A percentile compares a stretch with the other conserved stretches of the same genome.
Conservation (phyloP, 2,113 vertebrate genomes). For the Willisornis vidua region DNA sequence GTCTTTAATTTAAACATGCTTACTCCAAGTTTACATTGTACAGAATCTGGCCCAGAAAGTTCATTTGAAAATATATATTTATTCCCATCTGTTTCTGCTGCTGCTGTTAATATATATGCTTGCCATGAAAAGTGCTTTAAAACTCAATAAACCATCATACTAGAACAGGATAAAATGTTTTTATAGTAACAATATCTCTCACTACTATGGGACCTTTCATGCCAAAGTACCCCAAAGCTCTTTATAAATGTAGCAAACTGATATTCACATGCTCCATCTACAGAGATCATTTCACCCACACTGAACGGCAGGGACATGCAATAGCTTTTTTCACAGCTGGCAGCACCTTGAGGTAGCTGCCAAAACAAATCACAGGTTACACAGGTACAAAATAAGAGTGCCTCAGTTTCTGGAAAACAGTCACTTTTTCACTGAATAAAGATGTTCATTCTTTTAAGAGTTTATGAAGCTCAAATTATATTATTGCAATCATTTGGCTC, state of each 20-base stretch:
- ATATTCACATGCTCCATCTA: slow-evolving; percentile 58
- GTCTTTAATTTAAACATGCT: background rate
- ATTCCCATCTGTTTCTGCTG: background rate
- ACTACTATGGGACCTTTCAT: slow-evolving; percentile 40
- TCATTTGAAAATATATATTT: slow-evolving; percentile 9
- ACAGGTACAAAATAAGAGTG: background rate
- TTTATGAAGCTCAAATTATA: background rate
- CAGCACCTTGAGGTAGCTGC: slow-evolving; percentile 44
- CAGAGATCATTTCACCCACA: slow-evolving; percentile 53
- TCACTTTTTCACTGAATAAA: background rate
- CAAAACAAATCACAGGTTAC: slow-evolving; percentile 54
- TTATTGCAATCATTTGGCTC: background rate
- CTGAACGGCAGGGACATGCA: background rate
- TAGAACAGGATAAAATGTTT: slow-evolving; percentile 61
- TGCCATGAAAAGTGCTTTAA: slow-evolving; percentile 41
- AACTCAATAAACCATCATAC: slow-evolving; percentile 53
- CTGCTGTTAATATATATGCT: slow-evolving; percentile 14
- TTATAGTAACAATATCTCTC: slow-evolving; percentile 66
- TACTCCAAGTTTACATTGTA: background rate
- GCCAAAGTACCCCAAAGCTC: slow-evolving; percentile 57
- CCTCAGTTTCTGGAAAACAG: background rate
- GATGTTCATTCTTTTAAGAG: background rate
- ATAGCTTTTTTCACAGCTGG: slow-evolving; percentile 61
- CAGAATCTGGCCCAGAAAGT: background rate
- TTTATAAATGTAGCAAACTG: slow-evolving; percentile 53